Conservation (phyloP, 2,888 invertebrate species). For the Drosophila paranaensis region DNA sequence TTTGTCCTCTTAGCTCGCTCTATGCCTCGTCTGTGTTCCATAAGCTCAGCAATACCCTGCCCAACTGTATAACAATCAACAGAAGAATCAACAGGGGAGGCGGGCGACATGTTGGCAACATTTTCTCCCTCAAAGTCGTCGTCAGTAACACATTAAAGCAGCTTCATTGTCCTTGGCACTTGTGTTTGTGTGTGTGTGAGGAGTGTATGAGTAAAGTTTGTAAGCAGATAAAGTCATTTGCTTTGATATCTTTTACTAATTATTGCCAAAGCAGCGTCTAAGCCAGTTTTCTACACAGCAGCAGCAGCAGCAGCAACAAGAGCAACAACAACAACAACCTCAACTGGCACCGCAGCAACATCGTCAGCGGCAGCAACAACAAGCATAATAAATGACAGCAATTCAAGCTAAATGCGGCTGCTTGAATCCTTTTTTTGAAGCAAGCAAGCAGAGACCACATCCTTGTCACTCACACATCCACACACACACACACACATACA, state of each 20-base stretch:
- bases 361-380: constrained; percentile 53
- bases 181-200: constrained; percentile 31
- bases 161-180: constrained; percentile 66
- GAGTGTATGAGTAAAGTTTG: constrained; percentile 62
- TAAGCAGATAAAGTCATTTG: constrained; percentile 79
- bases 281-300: constrained; percentile 61
- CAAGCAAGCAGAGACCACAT: constrained; percentile 30
- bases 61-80: constrained; percentile 40
- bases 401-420: constrained; percentile 76
- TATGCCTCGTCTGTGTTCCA: too few relatives aligned
- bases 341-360: constrained; percentile 39
- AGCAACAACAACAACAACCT: constrained; percentile 32
- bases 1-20: background rate
- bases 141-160: constrained; percentile 69
- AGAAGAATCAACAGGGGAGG: constrained; percentile 23
- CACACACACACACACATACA: background rate
- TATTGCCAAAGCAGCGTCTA: constrained; percentile 74
- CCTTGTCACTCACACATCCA: constrained; percentile 31
- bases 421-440: constrained; percentile 69
- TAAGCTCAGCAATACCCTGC: background rate
- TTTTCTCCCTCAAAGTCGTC: constrained; percentile 29
- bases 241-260: constrained; percentile 80
- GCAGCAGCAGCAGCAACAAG: constrained; percentile 33
- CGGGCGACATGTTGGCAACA: constrained; percentile 35
- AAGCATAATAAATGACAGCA: constrained; percentile 77